phyloP scores from a whole-genome alignment of 2,113 vertebrate genomes.

The Reinhardtius hippoglossoides region DNA sequence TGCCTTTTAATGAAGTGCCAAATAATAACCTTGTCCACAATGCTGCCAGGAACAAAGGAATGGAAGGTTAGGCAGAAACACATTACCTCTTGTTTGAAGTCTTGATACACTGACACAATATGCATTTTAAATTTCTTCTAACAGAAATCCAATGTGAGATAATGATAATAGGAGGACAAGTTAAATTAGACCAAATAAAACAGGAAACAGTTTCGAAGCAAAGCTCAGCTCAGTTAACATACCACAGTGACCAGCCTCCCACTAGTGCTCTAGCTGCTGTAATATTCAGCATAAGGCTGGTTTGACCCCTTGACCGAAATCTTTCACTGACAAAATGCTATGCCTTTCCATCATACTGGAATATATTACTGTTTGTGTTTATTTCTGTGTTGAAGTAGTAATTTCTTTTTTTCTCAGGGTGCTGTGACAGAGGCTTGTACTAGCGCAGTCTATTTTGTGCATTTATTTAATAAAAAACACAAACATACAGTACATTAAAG shows the following conservation, averaged over 20 bases:
- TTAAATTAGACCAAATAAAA: conserved; percentile 77
- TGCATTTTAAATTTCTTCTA: conserved; percentile 74
- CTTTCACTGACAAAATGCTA: conserved; percentile 79
- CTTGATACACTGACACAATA: conserved; percentile 80
- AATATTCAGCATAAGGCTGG: conserved; percentile 71
- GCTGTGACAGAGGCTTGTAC: conserved; percentile 83
- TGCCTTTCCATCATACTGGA: conserved; percentile 86
- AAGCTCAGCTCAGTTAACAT: conserved; percentile 64
- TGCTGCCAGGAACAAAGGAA: conserved; percentile 81
- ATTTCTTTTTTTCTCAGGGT: conserved; percentile 86
- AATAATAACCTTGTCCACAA: conserved; percentile 82
- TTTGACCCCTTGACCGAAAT: conserved; percentile 72
- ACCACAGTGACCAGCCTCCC: conserved; percentile 67
- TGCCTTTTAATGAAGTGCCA: conserved; percentile 87
- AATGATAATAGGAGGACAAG: conserved; percentile 57
- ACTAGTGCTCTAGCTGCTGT: conserved; percentile 75
- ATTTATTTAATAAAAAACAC: conserved; percentile 80
- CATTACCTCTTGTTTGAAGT: conserved; percentile 83
- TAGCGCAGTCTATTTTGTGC: conserved; percentile 82
- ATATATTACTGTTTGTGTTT: conserved; percentile 80
- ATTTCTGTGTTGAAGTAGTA: conserved; percentile 75
- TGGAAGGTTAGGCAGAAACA: conserved; percentile 75
- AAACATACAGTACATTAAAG: conserved; percentile 73
- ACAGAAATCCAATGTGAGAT: conserved; percentile 55
- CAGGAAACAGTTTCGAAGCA: conserved; percentile 50